Percentiles rank a stretch among this genome's conserved stretches.
phyloP scores from a whole-genome alignment of 2,797 vertebrate genomes.

The Tiaroga cobitis region DNA sequence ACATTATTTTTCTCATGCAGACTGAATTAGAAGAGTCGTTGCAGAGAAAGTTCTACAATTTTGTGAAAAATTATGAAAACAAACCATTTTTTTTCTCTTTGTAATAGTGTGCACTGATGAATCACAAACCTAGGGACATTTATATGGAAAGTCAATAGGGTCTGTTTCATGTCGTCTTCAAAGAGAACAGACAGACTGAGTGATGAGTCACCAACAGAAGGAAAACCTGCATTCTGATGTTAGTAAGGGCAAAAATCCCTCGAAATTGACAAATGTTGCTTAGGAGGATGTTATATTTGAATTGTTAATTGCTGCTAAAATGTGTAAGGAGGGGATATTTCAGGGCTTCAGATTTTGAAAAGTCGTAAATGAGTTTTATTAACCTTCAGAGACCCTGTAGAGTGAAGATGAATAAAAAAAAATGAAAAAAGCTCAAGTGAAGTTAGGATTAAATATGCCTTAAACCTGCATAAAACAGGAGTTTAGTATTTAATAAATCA shows the following conservation, averaged over 20 bases:
- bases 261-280: background rate
- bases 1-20: background rate
- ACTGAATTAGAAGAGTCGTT: background rate
- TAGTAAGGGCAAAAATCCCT: background rate
- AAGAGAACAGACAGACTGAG: slow-evolving; percentile 20
- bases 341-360: background rate
- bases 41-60: background rate
- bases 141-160: background rate
- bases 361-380: background rate
- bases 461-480: background rate
- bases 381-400: background rate
- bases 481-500: background rate
- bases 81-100: background rate
- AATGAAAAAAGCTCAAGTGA: background rate
- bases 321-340: background rate
- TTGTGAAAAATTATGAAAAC: background rate
- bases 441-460: background rate
- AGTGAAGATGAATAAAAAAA: background rate
- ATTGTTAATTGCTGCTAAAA: background rate
- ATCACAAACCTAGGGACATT: background rate
- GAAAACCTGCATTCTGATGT: background rate
- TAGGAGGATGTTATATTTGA: background rate
- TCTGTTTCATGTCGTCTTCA: slow-evolving; percentile 19
- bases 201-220: slow-evolving; percentile 27
- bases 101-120: background rate